phyloP scores from a whole-genome alignment of 2,797 vertebrate genomes.

The Clarias pachynema region DNA sequence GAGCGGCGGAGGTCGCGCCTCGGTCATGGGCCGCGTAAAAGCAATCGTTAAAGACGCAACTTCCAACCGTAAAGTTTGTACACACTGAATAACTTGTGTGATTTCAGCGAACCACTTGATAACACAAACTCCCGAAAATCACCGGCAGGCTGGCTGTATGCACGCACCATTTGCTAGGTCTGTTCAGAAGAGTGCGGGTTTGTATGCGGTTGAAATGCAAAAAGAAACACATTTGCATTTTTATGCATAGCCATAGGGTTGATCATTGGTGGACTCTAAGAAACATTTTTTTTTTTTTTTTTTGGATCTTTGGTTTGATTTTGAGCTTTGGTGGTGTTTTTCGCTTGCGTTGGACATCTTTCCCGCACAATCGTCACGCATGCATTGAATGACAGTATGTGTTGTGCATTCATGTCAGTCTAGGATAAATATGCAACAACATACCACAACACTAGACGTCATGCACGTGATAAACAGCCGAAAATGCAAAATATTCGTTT shows the following conservation, averaged over 20 bases:
- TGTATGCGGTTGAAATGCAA: not conserved
- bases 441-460: not conserved
- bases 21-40: constrained; percentile 36
- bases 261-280: not conserved
- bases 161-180: constrained; percentile 13
- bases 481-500: not conserved
- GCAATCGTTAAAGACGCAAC: constrained; percentile 22
- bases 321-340: not conserved
- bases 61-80: constrained; percentile 13
- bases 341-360: not conserved
- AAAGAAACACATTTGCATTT: not conserved
- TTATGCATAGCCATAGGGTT: not conserved
- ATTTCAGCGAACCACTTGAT: not conserved
- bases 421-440: not conserved
- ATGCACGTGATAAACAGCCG: not conserved
- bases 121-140: not conserved
- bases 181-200: not conserved
- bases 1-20: constrained; percentile 29
- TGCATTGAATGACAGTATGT: not conserved
- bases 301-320: not conserved
- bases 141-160: not conserved
- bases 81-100: constrained; percentile 15
- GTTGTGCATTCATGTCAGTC: not conserved
- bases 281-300: not conserved
- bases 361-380: not conserved